These are phyloP conservation scores for Noctuana brunneofusca DNA, from an alignment of 2,888 invertebrate species.

Conservation along the genomic window DNA sequence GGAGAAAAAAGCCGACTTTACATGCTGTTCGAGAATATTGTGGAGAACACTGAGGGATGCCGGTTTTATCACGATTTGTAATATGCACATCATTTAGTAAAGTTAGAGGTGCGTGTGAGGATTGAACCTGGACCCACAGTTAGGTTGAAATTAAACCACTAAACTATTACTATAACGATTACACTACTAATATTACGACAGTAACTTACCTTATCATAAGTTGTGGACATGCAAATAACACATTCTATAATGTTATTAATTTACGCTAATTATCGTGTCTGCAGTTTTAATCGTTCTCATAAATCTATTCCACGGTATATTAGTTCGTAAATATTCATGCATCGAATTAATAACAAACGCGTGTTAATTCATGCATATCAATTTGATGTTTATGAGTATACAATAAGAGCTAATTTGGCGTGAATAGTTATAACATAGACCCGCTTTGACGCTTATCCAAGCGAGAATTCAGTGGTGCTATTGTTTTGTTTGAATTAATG, in stretches of 20 bases:
- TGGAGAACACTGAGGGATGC: too few relatives aligned
- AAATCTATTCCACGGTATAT: conserved; percentile 15
- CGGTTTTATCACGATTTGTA: too few relatives aligned
- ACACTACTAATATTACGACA: too few relatives aligned
- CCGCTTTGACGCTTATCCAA: conserved; percentile 12
- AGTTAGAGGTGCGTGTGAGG: too few relatives aligned
- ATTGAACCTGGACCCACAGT: too few relatives aligned
- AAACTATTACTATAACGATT: too few relatives aligned
- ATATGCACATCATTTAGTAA: too few relatives aligned
- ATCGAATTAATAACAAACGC: conserved; percentile 19
- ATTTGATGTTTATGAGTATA: conserved; percentile 23
- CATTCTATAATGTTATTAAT: conserved; percentile 2
- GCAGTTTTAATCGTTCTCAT: conserved; percentile 13
- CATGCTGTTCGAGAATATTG: too few relatives aligned
- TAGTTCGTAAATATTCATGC: conserved; percentile 24
- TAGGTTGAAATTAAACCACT: too few relatives aligned
- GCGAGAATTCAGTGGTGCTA: conserved; percentile 8
- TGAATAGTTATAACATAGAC: neutral
- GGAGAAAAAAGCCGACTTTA: too few relatives aligned
- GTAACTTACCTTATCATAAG: neutral
- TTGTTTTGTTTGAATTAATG: conserved; percentile 15
- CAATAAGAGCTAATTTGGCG: conserved; percentile 12
- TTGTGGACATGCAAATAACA: neutral
- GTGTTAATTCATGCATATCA: conserved; percentile 14
- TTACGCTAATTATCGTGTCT: conserved; percentile 5